phyloP scores from a whole-genome alignment of 2,113 vertebrate genomes.

The Eupsittula cactorum region DNA sequence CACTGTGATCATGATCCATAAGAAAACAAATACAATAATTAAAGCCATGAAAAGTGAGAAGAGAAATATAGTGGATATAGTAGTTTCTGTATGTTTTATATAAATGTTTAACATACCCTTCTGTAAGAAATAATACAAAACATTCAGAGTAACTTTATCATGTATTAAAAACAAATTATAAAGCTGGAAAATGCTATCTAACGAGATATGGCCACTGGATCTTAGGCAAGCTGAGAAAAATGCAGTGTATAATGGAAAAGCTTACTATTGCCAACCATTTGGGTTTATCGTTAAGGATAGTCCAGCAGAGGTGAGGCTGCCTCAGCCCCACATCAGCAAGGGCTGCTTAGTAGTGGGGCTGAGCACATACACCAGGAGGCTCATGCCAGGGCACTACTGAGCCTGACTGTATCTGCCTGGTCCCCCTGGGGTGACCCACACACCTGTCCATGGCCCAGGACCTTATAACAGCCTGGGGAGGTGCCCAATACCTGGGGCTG shows the following conservation, averaged over 20 bases:
- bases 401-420: neutral
- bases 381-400: neutral
- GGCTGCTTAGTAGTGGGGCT: neutral
- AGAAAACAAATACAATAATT: neutral
- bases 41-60: neutral
- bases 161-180: neutral
- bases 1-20: neutral
- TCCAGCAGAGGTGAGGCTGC: neutral
- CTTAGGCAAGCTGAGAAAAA: neutral
- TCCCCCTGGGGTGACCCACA: neutral
- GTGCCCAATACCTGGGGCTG: fast-evolving
- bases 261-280: neutral
- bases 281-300: neutral
- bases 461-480: neutral
- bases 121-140: neutral
- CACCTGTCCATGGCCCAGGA: neutral
- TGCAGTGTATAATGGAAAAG: neutral
- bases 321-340: fast-evolving
- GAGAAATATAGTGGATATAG: neutral
- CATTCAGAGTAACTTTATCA: neutral
- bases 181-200: neutral
- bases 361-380: neutral
- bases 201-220: neutral
- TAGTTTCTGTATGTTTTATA: neutral
- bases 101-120: neutral